A percentile compares a stretch with the other conserved stretches of the same genome.
Evolutionary conservation across 2,113 vertebrate species (phyloP).

Genomic region (Trematocara zebra): DNA sequence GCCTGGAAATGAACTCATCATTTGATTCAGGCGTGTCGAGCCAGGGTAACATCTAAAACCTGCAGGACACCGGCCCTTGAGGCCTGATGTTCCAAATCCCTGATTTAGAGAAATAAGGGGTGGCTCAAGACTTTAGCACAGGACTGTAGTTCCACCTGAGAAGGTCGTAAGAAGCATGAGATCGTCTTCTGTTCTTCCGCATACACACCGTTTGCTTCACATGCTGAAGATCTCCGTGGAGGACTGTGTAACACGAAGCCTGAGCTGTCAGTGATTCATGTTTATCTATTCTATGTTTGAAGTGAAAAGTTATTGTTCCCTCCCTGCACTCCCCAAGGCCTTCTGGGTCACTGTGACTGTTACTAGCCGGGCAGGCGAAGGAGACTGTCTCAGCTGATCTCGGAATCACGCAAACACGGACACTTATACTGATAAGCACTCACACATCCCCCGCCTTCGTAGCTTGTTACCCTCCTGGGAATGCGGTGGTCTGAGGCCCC

Average conservation of each 20-base stretch:
- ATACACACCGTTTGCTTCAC: background rate
- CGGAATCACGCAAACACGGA: too few species aligned
- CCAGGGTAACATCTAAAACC: background rate
- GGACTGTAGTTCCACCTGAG: accelerated
- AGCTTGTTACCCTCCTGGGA: too few species aligned
- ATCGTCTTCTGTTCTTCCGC: accelerated
- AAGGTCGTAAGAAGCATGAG: background rate
- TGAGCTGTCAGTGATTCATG: background rate
- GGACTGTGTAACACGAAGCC: background rate
- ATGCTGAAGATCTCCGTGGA: accelerated
- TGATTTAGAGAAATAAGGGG: background rate
- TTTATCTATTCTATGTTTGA: background rate
- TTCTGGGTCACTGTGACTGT: too few species aligned
- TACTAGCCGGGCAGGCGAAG: too few species aligned
- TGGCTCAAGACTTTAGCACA: background rate
- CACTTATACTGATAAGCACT: too few species aligned
- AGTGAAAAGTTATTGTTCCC: too few species aligned
- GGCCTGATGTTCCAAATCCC: background rate
- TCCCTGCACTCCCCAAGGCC: too few species aligned
- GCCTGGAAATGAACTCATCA: accelerated
- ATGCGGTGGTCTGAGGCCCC: too few species aligned
- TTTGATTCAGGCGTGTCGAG: accelerated
- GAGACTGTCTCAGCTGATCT: too few species aligned
- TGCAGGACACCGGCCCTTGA: accelerated
- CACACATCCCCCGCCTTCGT: too few species aligned